Base-by-base conservation (phyloP, 2,113 vertebrate genomes). In the Delphinapterus leucas region DNA sequence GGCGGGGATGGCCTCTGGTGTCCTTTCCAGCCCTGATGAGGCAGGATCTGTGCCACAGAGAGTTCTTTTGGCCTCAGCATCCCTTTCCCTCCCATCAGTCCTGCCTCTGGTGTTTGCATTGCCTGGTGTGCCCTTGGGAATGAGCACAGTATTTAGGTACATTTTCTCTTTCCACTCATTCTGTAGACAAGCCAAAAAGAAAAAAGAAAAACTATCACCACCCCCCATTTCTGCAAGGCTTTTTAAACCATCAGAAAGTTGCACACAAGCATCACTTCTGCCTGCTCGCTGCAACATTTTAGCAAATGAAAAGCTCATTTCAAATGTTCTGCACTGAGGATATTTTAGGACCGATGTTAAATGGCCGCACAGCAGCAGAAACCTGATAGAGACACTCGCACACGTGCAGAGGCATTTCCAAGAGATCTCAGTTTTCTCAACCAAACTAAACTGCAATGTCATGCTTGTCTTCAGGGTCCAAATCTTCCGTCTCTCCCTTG, bases 311-410 rank as follows among this genome's bases (percentile, higher is more conserved):
- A 97, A 90, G 84, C 85, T 31, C 47, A 5, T 47, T 84, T 8
- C 41, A 74, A 90, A 63, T 38, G 81, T 90, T 96, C 97, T 93
- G 89, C 93, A 71, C 74, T 93, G 70, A 81, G 81, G 86, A 92
- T 53, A 65, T 90, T 92, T 95, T 25, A 26, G 36, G 36, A 49
- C 7, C 31, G 11, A 60, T 18, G 17, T 81, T 25, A 84, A 92
- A 25, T 1, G 58, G 1, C 76, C 61, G 60, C 55, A 58, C 76
- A 94, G n/a, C 61, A 49, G 53, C 86, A 36, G 82, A 68, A 65
- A 67, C 14, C 44, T 53, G n/a, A n/a, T 28, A 61, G 55, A 83
- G 80, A 49, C 47, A n/a, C 25, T 60, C 2, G 0, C 14, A 0
- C 9, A 23, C 13, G 0, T 17, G 92, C 4, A 0, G 44, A 41